phyloP scores from a whole-genome alignment of 2,113 vertebrate genomes.

The Cercopithecus mona region DNA sequence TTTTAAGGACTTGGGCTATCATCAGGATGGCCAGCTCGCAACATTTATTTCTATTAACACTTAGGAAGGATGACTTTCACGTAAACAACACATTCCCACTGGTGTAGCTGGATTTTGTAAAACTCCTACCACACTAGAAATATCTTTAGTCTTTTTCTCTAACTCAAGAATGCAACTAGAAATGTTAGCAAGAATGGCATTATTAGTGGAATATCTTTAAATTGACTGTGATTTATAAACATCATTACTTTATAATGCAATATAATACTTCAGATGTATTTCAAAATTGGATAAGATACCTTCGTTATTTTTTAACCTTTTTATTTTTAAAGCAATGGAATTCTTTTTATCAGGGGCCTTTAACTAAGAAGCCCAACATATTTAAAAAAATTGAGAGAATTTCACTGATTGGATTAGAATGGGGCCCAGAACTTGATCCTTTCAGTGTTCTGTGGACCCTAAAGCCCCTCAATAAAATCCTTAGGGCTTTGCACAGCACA shows the following conservation, averaged over 20 bases:
- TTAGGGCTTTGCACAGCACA: not conserved
- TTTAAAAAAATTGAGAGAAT: not conserved
- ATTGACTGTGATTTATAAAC: not conserved
- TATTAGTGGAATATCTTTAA: slow-evolving; percentile 6
- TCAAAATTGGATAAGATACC: not conserved
- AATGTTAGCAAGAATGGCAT: not conserved
- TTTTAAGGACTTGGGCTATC: not conserved
- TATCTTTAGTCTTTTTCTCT: not conserved
- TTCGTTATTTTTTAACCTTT: not conserved
- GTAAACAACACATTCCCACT: not conserved
- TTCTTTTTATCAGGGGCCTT: not conserved
- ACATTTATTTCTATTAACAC: not conserved
- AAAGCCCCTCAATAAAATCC: not conserved
- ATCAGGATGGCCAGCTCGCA: not conserved
- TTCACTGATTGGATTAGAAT: not conserved
- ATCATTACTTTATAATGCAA: not conserved
- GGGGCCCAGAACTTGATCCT: not conserved
- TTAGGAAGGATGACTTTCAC: not conserved
- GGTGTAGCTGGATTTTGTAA: not conserved
- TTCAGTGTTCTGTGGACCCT: not conserved
- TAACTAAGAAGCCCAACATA: not conserved
- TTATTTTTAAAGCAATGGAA: not conserved
- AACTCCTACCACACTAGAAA: not conserved
- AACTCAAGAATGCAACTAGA: not conserved
- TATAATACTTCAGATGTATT: not conserved